Conservation (phyloP, 2,797 vertebrate genomes). For the Lutjanus campechanus region DNA sequence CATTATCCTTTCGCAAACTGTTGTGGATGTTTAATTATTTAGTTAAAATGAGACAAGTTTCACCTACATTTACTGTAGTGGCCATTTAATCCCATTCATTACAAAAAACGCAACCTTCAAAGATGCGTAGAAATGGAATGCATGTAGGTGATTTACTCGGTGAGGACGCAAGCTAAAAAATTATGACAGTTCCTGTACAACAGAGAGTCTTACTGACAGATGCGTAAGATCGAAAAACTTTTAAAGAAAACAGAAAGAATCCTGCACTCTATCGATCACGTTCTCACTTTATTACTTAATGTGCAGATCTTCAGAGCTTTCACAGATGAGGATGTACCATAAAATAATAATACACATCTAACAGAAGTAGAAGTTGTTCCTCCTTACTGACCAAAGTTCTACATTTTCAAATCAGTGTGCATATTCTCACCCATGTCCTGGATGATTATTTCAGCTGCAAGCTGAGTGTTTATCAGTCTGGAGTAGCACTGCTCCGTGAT, state of each 20-base stretch:
- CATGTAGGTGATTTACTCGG: background rate
- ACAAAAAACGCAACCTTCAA: conserved; percentile 10
- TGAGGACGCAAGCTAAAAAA: background rate
- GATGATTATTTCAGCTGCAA: background rate
- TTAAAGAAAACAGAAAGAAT: background rate
- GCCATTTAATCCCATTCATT: conserved; percentile 3
- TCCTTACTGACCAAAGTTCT: background rate
- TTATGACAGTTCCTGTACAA: background rate
- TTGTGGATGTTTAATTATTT: background rate
- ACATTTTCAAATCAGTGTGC: background rate
- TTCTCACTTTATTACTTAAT: background rate
- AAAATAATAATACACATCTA: background rate
- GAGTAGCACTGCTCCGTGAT: background rate
- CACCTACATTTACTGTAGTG: background rate
- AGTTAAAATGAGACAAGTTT: background rate
- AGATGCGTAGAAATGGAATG: conserved; percentile 20
- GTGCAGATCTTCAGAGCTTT: background rate
- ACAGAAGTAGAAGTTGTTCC: conserved; percentile 23
- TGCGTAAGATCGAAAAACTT: background rate
- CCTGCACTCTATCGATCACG: background rate
- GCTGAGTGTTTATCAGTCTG: background rate
- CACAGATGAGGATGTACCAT: background rate
- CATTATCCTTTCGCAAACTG: background rate
- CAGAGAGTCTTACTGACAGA: conserved; percentile 1
- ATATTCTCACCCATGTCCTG: background rate